phyloP scores from a whole-genome alignment of 2,113 vertebrate genomes.

The Paradoxurus hermaphroditus region DNA sequence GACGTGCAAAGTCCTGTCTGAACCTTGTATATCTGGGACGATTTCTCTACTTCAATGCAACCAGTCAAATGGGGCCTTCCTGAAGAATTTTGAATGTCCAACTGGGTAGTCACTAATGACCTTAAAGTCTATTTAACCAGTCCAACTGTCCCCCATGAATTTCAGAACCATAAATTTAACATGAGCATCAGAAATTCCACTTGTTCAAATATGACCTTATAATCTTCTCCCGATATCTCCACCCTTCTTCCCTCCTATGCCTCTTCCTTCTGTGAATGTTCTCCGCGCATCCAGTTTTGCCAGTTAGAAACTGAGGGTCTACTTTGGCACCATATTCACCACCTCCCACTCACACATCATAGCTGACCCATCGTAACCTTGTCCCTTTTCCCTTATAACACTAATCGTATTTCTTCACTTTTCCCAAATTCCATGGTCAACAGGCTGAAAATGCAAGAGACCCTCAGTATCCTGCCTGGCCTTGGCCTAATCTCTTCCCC shows the following conservation, averaged over 20 bases:
- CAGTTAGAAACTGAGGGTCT: not conserved
- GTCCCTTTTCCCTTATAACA: not conserved
- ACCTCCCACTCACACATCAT: not conserved
- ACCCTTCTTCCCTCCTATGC: not conserved
- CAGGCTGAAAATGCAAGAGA: not conserved
- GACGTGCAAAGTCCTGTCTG: not conserved
- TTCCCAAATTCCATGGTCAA: not conserved
- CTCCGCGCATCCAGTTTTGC: not conserved
- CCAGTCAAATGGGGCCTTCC: not conserved
- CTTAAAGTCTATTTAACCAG: not conserved
- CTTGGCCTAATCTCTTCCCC: not conserved
- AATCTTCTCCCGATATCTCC: not conserved
- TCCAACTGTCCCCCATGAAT: not conserved
- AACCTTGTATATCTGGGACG: not conserved
- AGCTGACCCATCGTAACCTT: not conserved
- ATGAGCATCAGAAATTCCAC: not conserved
- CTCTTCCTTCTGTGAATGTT: not conserved
- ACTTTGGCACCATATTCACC: not conserved
- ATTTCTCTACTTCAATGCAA: not conserved
- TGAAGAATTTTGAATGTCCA: not conserved
- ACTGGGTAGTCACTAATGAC: not conserved
- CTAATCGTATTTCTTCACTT: not conserved
- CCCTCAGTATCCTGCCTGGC: not conserved
- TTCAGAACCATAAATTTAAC: not conserved
- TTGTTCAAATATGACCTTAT: too few species aligned